phyloP scores from a whole-genome alignment of 2,888 invertebrate species.

The Hydrotaea cyrtoneurina region DNA sequence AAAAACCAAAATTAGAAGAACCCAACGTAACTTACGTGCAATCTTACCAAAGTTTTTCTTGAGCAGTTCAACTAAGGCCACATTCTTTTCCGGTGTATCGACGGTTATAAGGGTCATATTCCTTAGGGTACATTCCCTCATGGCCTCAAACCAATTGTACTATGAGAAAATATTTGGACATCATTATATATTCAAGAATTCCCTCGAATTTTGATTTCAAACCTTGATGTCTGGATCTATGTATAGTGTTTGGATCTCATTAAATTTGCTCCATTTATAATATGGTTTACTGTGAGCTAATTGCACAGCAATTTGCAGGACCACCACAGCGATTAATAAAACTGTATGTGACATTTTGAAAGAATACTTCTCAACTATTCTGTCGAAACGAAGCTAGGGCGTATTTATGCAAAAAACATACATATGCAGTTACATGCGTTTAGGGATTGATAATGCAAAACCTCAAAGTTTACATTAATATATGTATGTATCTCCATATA shows the following conservation, averaged over 20 bases:
- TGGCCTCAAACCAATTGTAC: conserved; percentile 27
- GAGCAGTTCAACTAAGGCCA: neutral
- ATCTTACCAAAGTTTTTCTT: neutral
- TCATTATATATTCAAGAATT: neutral
- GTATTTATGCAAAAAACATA: too few relatives aligned
- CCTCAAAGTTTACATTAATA: too few relatives aligned
- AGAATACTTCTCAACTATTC: too few relatives aligned
- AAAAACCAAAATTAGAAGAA: neutral
- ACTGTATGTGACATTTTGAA: neutral
- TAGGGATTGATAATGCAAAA: too few relatives aligned
- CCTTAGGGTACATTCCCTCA: conserved; percentile 49
- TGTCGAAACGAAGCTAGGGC: too few relatives aligned
- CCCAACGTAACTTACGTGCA: too few relatives aligned
- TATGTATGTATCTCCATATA: too few relatives aligned
- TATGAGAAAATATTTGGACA: neutral
- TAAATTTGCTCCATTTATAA: neutral
- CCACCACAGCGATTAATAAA: neutral
- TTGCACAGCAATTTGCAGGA: neutral
- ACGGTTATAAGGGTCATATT: conserved; percentile 54
- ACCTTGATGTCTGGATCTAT: neutral
- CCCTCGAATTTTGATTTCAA: neutral
- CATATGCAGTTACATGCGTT: too few relatives aligned
- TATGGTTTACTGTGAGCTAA: neutral
- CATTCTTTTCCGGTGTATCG: conserved; percentile 34
- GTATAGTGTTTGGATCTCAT: neutral